Evolutionary conservation across 2,888 invertebrate species (phyloP), one percentile per base, ranked within the genome.

Genomic region (Erannis defoliaria): DNA sequence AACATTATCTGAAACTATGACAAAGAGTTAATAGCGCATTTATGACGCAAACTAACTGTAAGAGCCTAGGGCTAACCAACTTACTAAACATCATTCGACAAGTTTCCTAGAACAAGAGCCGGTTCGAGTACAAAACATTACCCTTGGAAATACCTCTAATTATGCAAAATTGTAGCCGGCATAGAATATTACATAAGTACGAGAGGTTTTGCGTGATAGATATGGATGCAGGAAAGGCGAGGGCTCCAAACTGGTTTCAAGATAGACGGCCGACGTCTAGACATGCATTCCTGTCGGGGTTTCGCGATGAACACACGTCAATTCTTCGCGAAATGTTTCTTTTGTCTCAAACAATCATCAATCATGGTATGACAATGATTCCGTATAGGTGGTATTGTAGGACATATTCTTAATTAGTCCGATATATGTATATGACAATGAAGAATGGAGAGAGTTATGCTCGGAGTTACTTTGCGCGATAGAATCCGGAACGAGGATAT

Each of bases 221-320:
- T 56, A 56, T 53, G 48, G 51, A 42, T 53, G 56, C 62, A 62
- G 48, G 62, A 57, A 62, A 53, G 53, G 42, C 53, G 56, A 62
- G 42, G 58, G 55, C 43, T 48, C 38, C 12, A 31, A 70, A 68
- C 68, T 19, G 68, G 68, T 70, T 70, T 63, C 40, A 26, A 26
- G 43, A 45, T 31, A 53, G 51, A 29, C 62, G 64, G 65, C 57
- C 53, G 51, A 31, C 51, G 68, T 68, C 70, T 68, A 70, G 70
- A 68, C 66, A 23, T 62, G 64, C 66, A 70, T 68, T 70, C 66
- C 57, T 62, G 60, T 18, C 55, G 33, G 38, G 51, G 46, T 56
- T 58, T n/a, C 43, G 26, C 33, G 64, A 61, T 35, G 63, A 62
- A 42, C 64, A 37, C 54, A 68, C 54, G 59, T 60, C 42, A 37